Conservation (phyloP, 1,140 invertebrate genomes). For the Aphaenogaster rudis region DNA sequence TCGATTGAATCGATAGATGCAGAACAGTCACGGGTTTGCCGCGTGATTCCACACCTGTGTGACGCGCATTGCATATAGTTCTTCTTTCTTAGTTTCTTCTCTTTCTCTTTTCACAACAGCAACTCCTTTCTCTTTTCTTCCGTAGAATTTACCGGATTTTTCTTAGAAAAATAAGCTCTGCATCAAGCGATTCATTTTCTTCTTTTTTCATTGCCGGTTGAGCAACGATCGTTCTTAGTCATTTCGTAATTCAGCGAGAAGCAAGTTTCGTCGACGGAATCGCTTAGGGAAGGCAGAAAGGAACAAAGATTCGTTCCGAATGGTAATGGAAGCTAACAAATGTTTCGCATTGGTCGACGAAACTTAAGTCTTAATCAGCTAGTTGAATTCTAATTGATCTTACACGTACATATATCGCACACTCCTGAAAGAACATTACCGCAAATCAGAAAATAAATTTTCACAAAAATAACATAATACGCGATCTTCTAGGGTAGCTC, state of each 20-base stretch:
- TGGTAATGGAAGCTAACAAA: constrained; percentile 12
- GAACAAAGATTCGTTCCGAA: neutral
- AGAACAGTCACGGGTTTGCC: constrained; percentile 32
- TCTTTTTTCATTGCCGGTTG: constrained; percentile 19
- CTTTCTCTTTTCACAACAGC: constrained; percentile 7
- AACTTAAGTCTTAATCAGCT: constrained; percentile 48
- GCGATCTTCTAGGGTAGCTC: neutral
- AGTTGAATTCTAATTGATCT: constrained; percentile 63
- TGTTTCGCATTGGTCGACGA: constrained; percentile 46
- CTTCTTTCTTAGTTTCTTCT: neutral
- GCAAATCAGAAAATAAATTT: neutral
- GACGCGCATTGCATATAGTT: constrained; percentile 27
- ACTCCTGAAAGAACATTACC: constrained; percentile 41
- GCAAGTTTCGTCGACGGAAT: constrained; percentile 61
- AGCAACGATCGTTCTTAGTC: constrained; percentile 53
- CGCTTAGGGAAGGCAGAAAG: neutral
- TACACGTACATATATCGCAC: constrained; percentile 52
- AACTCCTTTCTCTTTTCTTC: constrained; percentile 31
- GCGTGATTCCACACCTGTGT: constrained; percentile 22
- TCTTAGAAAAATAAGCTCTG: constrained; percentile 44
- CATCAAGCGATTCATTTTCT: constrained; percentile 63
- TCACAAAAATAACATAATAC: neutral
- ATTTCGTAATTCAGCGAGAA: constrained; percentile 37
- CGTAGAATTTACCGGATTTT: constrained; percentile 34
- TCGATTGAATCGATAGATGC: constrained; percentile 53